These are phyloP conservation scores for Caenorhabditis sp. DNA, from an alignment of 2,888 invertebrate genomes.

Conservation along the genomic window DNA sequence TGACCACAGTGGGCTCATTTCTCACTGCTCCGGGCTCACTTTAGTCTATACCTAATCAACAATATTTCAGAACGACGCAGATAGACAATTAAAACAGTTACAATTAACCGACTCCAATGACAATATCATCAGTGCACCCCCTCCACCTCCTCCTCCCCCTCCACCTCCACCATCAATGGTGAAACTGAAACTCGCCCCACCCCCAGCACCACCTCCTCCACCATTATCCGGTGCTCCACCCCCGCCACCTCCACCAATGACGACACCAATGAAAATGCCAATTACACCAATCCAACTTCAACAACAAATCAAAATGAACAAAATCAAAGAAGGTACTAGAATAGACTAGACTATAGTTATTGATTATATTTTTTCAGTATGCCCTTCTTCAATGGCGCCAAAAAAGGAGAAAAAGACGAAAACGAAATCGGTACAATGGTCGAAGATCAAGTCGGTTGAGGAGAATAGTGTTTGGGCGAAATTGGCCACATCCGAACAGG, in stretches of 20 bases:
- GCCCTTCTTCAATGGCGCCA: conserved; percentile 42
- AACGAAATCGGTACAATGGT: conserved; percentile 44
- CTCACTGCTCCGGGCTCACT: too few species aligned
- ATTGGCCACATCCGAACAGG: conserved; percentile 11
- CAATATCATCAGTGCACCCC: conserved; percentile 18
- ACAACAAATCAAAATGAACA: background rate
- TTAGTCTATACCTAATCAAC: too few species aligned
- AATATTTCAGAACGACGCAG: conserved; percentile 37
- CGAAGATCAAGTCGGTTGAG: conserved; percentile 28
- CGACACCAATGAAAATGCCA: background rate
- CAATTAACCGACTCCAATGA: conserved; percentile 31
- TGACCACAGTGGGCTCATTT: too few species aligned
- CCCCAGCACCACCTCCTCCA: conserved; percentile 28
- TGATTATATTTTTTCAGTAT: conserved; percentile 5
- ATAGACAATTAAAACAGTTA: conserved; percentile 23
- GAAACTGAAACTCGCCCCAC: conserved; percentile 20
- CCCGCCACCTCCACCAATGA: conserved; percentile 5
- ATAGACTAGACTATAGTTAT: background rate
- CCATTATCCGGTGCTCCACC: conserved; percentile 16
- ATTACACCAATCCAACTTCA: background rate
- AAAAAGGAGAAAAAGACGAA: conserved; percentile 43
- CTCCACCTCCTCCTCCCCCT: conserved; percentile 18
- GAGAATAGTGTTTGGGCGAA: conserved; percentile 37
- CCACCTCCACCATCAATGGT: conserved; percentile 22
- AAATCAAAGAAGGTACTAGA: background rate